A percentile compares a stretch with the other conserved stretches of the same genome.
phyloP scores from a whole-genome alignment of 2,888 invertebrate species.

The Vanessa cardui region DNA sequence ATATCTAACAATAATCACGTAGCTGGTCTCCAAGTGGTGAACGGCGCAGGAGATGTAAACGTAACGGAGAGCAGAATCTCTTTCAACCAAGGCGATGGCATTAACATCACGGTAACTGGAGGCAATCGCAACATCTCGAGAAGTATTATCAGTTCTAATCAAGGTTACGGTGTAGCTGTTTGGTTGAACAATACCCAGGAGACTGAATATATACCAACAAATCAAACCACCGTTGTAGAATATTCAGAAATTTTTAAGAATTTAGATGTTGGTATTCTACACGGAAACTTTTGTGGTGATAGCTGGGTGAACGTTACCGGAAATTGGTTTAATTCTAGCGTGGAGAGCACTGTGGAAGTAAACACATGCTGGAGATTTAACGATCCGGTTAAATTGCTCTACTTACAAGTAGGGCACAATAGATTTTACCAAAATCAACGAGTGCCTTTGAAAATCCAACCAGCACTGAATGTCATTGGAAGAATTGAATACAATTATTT shows the following conservation, averaged over 20 bases:
- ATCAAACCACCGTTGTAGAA: constrained; percentile 93
- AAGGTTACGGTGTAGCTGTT: constrained; percentile 93
- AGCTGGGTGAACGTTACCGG: constrained; percentile 95
- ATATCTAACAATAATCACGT: constrained; percentile 94
- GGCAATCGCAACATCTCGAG: constrained; percentile 96
- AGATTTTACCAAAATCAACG: constrained; percentile 89
- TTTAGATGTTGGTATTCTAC: constrained; percentile 92
- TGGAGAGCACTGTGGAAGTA: constrained; percentile 90
- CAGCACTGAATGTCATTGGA: constrained; percentile 90
- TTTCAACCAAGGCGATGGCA: constrained; percentile 95
- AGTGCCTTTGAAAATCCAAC: constrained; percentile 89
- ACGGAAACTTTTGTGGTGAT: constrained; percentile 96
- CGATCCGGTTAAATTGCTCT: constrained; percentile 76
- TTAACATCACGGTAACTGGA: constrained; percentile 97
- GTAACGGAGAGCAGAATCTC: constrained; percentile 94
- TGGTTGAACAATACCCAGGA: constrained; percentile 94
- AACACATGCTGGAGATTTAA: constrained; percentile 90
- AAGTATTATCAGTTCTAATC: constrained; percentile 92
- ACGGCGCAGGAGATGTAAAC: constrained; percentile 97
- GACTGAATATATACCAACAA: constrained; percentile 89
- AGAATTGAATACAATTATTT: constrained; percentile 95
- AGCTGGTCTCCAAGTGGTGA: constrained; percentile 94
- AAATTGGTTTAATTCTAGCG: constrained; percentile 92
- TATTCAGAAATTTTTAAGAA: constrained; percentile 94
- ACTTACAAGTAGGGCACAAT: constrained; percentile 93